Conservation (phyloP, 2,797 vertebrate species). For the Artibeus jamaicensis region DNA sequence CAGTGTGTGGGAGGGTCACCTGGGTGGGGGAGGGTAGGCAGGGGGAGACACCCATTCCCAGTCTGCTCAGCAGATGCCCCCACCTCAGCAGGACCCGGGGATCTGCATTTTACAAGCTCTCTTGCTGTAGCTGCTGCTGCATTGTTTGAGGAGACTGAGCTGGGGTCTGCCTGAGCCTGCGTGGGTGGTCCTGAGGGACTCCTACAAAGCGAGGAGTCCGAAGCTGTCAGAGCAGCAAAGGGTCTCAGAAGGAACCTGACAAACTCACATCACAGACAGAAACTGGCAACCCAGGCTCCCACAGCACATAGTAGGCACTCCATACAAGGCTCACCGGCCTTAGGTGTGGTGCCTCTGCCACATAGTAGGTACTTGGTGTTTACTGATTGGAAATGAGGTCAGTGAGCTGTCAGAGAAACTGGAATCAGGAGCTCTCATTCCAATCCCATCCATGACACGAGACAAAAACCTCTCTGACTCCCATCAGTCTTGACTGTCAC, state of each 20-base stretch:
- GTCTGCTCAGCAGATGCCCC: background rate
- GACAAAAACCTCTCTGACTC: background rate
- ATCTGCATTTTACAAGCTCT: background rate
- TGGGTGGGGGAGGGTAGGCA: background rate
- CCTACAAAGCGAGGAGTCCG: background rate
- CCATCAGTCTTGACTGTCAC: background rate
- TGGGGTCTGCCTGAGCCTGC: background rate
- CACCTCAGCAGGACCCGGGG: rapidly evolving
- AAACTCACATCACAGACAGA: background rate
- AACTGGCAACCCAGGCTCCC: rapidly evolving
- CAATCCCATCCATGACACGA: no score
- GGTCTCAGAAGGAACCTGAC: background rate
- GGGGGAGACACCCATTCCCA: background rate
- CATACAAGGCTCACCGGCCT: background rate
- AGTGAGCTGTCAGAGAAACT: background rate
- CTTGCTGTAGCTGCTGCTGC: rapidly evolving
- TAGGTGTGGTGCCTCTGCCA: rapidly evolving
- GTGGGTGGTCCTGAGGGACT: background rate
- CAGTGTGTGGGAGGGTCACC: background rate
- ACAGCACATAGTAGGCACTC: background rate
- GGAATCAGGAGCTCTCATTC: background rate
- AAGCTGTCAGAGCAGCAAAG: background rate
- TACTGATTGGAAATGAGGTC: background rate
- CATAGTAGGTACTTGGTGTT: rapidly evolving
- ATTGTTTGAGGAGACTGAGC: background rate